Base-by-base conservation (phyloP, 2,113 vertebrate genomes). In the Pterophyllum scalare region DNA sequence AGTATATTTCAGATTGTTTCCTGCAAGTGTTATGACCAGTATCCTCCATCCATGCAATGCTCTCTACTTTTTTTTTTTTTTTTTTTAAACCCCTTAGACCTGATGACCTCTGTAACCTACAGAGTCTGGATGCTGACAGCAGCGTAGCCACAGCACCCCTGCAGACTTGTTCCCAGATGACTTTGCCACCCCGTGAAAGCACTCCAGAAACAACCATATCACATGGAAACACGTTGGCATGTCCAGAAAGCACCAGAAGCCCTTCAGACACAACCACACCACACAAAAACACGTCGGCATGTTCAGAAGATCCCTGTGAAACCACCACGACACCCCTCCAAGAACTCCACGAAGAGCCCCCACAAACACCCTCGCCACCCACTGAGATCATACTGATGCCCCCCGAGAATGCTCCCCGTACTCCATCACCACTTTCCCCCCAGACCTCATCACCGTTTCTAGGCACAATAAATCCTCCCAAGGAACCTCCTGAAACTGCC, bases 71-170 rank as follows among this genome's bases (percentile, higher is more conserved):
- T 70, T 4, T 75, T 15, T 75, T 31, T 26, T 1, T 33, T 20
- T 58, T 5, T 13, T 40, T 74, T 75, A 1, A 7, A 22, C 81
- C 49, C 83, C 76, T 93, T 77, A 96, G 95, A 79, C 59, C 87
- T 59, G 91, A 94, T 76, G 94, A 94, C 12, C 60, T 94, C 65
- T 92, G 88, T 81, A 89, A 93, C 77, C 89, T 90, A 46, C 72
- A 86, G 24, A 59, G 24, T 62, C 87, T 92, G n/a, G 81, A 87
- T 22, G 10, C n/a, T 64, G 10, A 88, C 91, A 90, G 84, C 52
- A 83, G 82, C 9, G 81, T 59, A 15, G 90, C 61, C 3, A 64
- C 86, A 8, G 62, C 79, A 22, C 78, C 82, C 2, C 83, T 80
- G 13, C 81, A 90, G 31, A 70, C 24, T 31, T 11, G 72, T 83